Evolutionary conservation across 2,113 vertebrate genomes (phyloP).

Genomic region (Melanocharis versteri): DNA sequence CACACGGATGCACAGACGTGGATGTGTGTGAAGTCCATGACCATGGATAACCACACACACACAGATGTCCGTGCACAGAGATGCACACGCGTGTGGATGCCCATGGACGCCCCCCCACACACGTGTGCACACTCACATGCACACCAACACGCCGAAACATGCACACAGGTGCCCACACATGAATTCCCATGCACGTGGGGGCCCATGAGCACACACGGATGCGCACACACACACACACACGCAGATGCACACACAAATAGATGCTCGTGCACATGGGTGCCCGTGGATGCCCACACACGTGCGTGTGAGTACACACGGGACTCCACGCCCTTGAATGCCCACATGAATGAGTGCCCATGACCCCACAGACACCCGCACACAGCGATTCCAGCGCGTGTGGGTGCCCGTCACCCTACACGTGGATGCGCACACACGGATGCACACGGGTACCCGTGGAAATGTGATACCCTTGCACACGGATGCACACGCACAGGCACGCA

Average conservation of each 20-base stretch:
- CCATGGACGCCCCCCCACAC: too few relatives aligned
- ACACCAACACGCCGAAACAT: too few relatives aligned
- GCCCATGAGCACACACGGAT: neutral
- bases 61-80: too few relatives aligned
- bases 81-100: too few relatives aligned
- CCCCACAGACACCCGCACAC: accelerated
- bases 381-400: too few relatives aligned
- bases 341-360: neutral
- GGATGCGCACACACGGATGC: too few relatives aligned
- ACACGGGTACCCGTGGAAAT: neutral
- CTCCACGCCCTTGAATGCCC: neutral
- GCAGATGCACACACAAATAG: neutral
- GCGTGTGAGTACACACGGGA: too few relatives aligned
- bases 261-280: neutral
- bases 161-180: neutral
- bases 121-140: neutral
- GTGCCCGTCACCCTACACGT: neutral
- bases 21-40: too few relatives aligned
- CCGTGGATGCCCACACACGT: neutral
- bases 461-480: neutral
- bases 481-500: too few relatives aligned
- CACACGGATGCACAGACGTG: too few relatives aligned
- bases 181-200: too few relatives aligned
- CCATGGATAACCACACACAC: too few relatives aligned
- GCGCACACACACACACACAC: neutral